Evolutionary conservation across 2,797 vertebrate species (phyloP).

Genomic region (Schizopygopsis pylzovi): DNA sequence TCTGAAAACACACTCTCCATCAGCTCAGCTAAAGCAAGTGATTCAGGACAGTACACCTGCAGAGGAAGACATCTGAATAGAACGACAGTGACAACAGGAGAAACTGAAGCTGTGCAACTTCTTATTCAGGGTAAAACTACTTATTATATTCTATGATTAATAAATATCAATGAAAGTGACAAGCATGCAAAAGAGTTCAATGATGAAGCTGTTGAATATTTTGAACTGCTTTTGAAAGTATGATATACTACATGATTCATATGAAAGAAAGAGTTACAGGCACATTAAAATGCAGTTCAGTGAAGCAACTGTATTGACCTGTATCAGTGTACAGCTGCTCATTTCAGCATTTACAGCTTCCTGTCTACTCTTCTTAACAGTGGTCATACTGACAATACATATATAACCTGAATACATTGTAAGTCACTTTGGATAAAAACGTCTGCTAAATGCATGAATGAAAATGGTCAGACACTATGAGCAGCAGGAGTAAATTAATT

Average conservation of each 20-base stretch:
- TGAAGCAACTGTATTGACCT: too few relatives aligned
- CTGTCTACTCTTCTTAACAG: not conserved
- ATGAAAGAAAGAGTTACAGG: too few relatives aligned
- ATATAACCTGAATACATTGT: too few relatives aligned
- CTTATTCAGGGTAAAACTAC: not conserved
- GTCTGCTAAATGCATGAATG: too few relatives aligned
- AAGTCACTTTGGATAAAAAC: too few relatives aligned
- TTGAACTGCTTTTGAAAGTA: too few relatives aligned
- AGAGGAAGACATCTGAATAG: not conserved
- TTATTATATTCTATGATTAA: not conserved
- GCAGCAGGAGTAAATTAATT: not conserved
- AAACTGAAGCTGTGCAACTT: not conserved
- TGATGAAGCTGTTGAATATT: too few relatives aligned
- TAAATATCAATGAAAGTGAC: too few relatives aligned
- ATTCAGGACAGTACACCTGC: constrained; percentile 9
- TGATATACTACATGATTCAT: too few relatives aligned
- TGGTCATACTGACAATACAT: too few relatives aligned
- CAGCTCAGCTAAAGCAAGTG: not conserved
- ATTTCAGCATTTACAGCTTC: not conserved
- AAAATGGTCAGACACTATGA: not conserved
- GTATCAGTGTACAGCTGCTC: too few relatives aligned
- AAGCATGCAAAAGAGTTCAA: not conserved
- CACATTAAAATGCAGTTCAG: too few relatives aligned
- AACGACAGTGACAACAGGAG: not conserved
- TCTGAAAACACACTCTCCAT: constrained; percentile 3